Evolutionary conservation across 1,140 invertebrate species (phyloP), one percentile per base, ranked within the genome.

Genomic region (Augochlora pura): DNA sequence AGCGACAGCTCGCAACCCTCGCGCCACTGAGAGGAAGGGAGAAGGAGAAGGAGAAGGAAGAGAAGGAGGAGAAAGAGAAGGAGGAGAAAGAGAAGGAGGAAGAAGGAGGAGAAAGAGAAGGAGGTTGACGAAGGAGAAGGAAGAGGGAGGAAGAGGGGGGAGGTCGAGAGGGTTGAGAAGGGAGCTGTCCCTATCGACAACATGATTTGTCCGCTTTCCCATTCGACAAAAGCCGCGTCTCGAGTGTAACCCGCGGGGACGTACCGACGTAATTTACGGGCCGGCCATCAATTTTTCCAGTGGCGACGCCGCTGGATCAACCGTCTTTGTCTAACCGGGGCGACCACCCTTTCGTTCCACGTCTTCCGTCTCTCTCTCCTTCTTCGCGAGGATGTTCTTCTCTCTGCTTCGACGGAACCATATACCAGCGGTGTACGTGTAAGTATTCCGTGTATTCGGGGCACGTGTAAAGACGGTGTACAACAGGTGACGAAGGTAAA

Each of bases 171-270:
- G n/a, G n/a, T n/a, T n/a, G n/a, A n/a, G n/a, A n/a, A n/a, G n/a
- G n/a, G n/a, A n/a, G 54, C 18, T 23, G 64, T 52, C 77, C 75
- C 64, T 65, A 83, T 80, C 85, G 81, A 86, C 84, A 81, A 72
- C 72, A 62, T 75, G 73, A 86, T 86, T 86, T 86, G 84, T 83
- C 74, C 81, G 81, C 49, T 59, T 78, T 83, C 67, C 59, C 52
- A 54, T 63, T 81, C 80, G 75, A 81, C 65, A 70, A 77, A 81
- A 75, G 60, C 65, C 59, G 46, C 25, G n/a, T 21, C 46, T 54
- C 52, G 39, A 32, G 21, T 32, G 69, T 78, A 78, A 78, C 63
- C 39, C n/a, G 38, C 39, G 25, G 62, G 52, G 77, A 66, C 38
- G 69, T 60, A 25, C 39, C 60, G 68, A 25, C 16, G 52, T 46